phyloP scores from a whole-genome alignment of 1,140 invertebrate species.

The Onthophagus taurus region DNA sequence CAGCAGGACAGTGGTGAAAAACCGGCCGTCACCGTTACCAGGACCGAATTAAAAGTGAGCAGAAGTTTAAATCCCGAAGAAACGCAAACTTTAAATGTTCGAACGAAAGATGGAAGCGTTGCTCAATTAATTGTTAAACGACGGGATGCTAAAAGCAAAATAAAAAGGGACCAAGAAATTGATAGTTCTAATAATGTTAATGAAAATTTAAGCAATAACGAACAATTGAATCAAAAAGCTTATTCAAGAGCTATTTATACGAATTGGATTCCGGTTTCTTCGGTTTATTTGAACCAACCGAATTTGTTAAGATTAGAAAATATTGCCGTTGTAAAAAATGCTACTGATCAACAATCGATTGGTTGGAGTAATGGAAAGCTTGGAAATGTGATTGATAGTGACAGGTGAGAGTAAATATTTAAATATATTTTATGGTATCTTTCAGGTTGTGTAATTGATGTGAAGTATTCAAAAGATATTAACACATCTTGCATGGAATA shows the following conservation, averaged over 20 bases:
- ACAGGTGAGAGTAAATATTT: too few species aligned
- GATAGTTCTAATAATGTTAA: background rate
- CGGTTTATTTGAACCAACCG: constrained; percentile 25
- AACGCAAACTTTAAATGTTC: constrained; percentile 63
- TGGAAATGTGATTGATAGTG: constrained; percentile 32
- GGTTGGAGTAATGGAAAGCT: constrained; percentile 13
- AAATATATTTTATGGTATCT: too few species aligned
- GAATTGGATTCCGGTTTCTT: constrained; percentile 32
- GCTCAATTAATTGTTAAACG: constrained; percentile 70
- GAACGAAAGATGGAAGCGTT: constrained; percentile 60
- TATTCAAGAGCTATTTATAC: constrained; percentile 20
- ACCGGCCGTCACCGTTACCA: constrained; percentile 40
- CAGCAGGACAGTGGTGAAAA: constrained; percentile 17
- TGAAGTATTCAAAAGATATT: background rate
- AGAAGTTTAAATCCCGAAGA: constrained; percentile 64
- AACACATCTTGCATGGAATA: too few species aligned
- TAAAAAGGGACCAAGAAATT: background rate
- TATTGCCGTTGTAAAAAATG: constrained; percentile 25
- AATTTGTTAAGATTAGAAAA: constrained; percentile 25
- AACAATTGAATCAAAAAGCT: background rate
- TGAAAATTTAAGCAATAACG: background rate
- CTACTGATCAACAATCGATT: constrained; percentile 18
- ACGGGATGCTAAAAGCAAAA: constrained; percentile 39
- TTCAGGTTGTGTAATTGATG: too few species aligned
- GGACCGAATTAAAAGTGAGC: constrained; percentile 67